A percentile compares a stretch with the other conserved stretches of the same genome.
These are phyloP conservation scores for Drosophila malerkotliana DNA, from an alignment of 1,140 invertebrate species.

Conservation along the genomic window DNA sequence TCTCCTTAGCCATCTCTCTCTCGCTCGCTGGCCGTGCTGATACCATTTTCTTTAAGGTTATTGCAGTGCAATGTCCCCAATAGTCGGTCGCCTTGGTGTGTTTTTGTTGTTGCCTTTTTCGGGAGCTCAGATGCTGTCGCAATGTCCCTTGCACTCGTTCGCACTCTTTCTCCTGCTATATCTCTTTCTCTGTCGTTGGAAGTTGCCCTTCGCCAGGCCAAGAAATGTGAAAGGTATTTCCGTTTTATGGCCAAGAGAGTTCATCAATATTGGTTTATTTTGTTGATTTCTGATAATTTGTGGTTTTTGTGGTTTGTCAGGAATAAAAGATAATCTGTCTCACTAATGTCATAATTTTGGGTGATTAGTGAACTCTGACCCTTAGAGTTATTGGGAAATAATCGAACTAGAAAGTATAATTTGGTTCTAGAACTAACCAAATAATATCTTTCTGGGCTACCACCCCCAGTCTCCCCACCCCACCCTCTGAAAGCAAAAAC, in stretches of 20 bases:
- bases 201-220: constrained; percentile 56
- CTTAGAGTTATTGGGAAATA: not conserved
- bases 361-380: constrained; percentile 6
- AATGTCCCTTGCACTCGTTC: constrained; percentile 56
- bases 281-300: constrained; percentile 41
- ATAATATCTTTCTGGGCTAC: not conserved
- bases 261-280: constrained; percentile 58
- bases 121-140: constrained; percentile 64
- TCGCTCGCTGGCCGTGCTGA: constrained; percentile 23
- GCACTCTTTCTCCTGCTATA: not conserved
- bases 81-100: constrained; percentile 68
- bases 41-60: constrained; percentile 74
- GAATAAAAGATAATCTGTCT: constrained; percentile 23
- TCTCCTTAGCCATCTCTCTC: not conserved
- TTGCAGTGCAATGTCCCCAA: constrained; percentile 79
- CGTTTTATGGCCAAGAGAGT: constrained; percentile 46
- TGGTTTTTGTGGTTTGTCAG: constrained; percentile 21
- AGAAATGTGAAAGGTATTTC: constrained; percentile 70
- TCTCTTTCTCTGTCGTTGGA: constrained; percentile 12
- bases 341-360: constrained; percentile 20
- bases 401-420: not conserved
- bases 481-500: constrained; percentile 8
- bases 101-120: constrained; percentile 46
- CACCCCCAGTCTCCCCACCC: not conserved
- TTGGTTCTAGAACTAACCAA: constrained; percentile 19